Base-by-base conservation (phyloP, 2,888 invertebrate genomes). In the Euplexia lucipara region DNA sequence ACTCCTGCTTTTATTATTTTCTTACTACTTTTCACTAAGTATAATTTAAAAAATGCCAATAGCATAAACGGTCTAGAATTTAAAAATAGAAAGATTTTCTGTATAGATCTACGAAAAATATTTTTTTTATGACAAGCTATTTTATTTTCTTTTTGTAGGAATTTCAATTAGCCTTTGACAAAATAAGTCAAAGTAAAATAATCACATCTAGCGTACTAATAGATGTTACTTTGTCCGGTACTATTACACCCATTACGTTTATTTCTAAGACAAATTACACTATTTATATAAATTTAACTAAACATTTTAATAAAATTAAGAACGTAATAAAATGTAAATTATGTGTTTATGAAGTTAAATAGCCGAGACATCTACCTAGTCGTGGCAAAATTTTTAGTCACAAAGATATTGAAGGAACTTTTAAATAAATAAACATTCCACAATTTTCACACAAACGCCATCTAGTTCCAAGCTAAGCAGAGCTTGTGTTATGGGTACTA, bases 291-390 rank as follows among this genome's bases (percentile, higher is more conserved):
- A 9, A 30, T 18, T 2, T 18, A 22, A 12, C 18, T 26, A 26
- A 34, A 18, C 5, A 18, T 26, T 42, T 37, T 16, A 10, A 45
- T 61, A 35, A 63, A 42, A 26, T 42, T 48, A 16, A 20, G 1
- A 44, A 44, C n/a, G 32, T 12, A 18, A 42, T 41, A 14, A 47
- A 47, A 39, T 3, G 3, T 2, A 39, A 57, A 14, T 34, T 5
- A 34, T 14, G 37, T 9, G n/a, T 12, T 20, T 20, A 56, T 59
- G 14, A 70, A 59, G 44, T 59, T 39, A 16, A 70, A 70, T 34
- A 47, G 20, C 10, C 9, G 0, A 18, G 16, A 37, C 16, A 14
- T 39, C 5, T 26, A 26, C 5, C 18, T 18, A 37, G 6, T 14
- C n/a, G 22, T 10, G 3, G 32, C 34, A 18, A 58, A 32, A 59